phyloP scores from a whole-genome alignment of 1,140 invertebrate species.

The Eufriesea mexicana region DNA sequence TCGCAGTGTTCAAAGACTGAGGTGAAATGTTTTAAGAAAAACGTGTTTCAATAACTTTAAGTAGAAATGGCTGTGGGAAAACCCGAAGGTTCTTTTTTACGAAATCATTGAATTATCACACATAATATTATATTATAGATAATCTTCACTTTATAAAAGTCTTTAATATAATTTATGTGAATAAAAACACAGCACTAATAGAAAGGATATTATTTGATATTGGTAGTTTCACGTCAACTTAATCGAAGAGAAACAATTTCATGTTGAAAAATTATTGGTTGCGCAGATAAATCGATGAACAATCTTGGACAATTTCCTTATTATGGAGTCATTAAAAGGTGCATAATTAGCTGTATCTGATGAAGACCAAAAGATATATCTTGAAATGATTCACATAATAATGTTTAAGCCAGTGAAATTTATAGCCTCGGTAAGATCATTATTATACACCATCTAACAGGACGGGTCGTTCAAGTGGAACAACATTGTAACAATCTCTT shows the following conservation, averaged over 20 bases:
- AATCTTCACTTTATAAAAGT: no score
- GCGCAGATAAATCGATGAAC: neutral
- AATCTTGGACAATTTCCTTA: neutral
- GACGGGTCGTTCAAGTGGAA: conserved; percentile 54
- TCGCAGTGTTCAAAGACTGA: conserved; percentile 3
- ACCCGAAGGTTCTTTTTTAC: no score
- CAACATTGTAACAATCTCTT: conserved; percentile 41
- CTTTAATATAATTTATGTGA: no score
- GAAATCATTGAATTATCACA: neutral
- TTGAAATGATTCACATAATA: neutral
- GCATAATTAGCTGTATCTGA: neutral
- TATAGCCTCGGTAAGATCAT: conserved; percentile 28
- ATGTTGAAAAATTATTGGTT: neutral
- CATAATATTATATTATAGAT: no score
- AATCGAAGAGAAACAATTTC: no score
- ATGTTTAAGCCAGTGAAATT: conserved; percentile 11
- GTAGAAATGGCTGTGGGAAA: no score
- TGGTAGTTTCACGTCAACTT: no score
- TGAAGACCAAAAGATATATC: neutral
- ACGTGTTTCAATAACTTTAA: neutral
- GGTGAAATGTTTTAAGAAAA: conserved; percentile 3
- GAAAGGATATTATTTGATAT: no score
- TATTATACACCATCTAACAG: conserved; percentile 37
- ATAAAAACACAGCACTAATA: no score
- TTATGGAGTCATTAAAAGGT: neutral